Conservation (phyloP, 2,888 invertebrate species). For the Dusona sp. region DNA sequence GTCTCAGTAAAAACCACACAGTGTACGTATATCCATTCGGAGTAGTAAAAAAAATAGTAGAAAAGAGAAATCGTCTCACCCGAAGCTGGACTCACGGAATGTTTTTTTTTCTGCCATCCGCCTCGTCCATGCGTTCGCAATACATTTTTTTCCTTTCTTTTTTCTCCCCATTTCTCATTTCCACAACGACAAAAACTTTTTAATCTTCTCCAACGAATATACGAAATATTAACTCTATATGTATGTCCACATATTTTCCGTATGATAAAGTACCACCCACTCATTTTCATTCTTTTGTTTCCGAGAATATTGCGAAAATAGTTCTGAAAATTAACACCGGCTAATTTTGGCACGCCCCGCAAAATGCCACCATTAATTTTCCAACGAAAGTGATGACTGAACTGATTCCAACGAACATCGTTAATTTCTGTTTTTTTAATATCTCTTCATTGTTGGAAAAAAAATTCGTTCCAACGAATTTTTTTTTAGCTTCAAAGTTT, state of each 20-base stretch:
- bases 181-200: constrained; percentile 76
- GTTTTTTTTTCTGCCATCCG: constrained; percentile 9
- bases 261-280: constrained; percentile 19
- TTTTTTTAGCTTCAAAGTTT: no score
- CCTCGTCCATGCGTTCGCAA: constrained; percentile 32
- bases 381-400: not conserved
- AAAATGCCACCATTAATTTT: not conserved
- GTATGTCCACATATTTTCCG: constrained; percentile 18
- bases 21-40: constrained; percentile 29
- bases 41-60: constrained; percentile 39
- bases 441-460: not conserved
- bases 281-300: constrained; percentile 38
- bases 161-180: constrained; percentile 67
- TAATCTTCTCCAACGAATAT: constrained; percentile 75
- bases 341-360: not conserved
- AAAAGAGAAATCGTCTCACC: constrained; percentile 50
- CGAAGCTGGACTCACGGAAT: constrained; percentile 62
- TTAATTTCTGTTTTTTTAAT: not conserved
- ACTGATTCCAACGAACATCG: no score
- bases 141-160: constrained; percentile 16
- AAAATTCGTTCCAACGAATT: not conserved
- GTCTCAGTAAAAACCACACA: constrained; percentile 45
- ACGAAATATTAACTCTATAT: constrained; percentile 32
- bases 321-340: constrained; percentile 1
- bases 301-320: not conserved